Evolutionary conservation across 2,797 vertebrate genomes (phyloP).

Genomic region (Glyptemys insculpta): DNA sequence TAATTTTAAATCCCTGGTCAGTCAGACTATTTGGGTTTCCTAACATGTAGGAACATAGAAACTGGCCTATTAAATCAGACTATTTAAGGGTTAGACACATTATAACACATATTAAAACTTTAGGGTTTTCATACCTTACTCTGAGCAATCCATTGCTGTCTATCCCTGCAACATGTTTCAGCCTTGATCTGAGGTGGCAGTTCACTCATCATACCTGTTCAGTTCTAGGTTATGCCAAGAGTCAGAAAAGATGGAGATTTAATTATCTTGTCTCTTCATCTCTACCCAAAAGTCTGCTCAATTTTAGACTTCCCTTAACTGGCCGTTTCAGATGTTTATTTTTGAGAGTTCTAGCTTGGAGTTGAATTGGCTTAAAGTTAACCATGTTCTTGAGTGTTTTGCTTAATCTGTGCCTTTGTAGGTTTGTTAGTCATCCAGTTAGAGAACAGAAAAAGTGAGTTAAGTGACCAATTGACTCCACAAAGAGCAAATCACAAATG

Average conservation of each 20-base stretch:
- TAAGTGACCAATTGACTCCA: background rate
- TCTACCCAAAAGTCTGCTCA: background rate
- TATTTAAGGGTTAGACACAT: too few species aligned
- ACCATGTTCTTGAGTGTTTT: background rate
- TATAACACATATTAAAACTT: too few species aligned
- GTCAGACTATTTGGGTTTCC: background rate
- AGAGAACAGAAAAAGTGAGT: background rate
- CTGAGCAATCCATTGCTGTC: too few species aligned
- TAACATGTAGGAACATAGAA: fast-evolving
- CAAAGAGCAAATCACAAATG: background rate
- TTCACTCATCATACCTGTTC: background rate
- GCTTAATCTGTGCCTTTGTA: background rate
- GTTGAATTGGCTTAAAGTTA: background rate
- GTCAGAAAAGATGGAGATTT: background rate
- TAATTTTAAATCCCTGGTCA: background rate
- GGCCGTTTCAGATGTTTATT: background rate
- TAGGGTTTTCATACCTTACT: too few species aligned
- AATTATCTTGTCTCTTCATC: background rate
- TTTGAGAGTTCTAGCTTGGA: background rate
- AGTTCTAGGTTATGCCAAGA: background rate
- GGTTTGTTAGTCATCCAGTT: background rate
- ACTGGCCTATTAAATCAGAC: background rate
- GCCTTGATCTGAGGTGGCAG: background rate
- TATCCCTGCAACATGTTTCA: background rate
- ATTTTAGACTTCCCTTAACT: background rate